Base-by-base conservation (phyloP, 2,888 invertebrate species). In the Pollenia amentaria region DNA sequence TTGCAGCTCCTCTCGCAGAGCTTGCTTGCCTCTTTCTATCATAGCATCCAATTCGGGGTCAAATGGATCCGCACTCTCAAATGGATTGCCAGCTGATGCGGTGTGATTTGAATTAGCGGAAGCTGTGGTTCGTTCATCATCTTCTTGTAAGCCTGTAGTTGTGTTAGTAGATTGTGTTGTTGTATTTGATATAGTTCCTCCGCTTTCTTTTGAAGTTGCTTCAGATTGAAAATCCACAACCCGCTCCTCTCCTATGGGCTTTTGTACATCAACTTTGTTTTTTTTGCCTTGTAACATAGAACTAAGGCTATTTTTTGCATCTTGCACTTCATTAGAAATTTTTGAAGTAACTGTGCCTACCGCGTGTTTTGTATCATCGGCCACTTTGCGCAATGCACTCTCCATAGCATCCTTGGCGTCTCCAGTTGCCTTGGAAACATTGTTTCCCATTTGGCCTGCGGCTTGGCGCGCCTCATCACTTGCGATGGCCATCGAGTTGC, bases 41-140 rank as follows among this genome's bases (percentile, higher is more conserved):
- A 90, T 90, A 9, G 90, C 90, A 62, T 91, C 90, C 4, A 90
- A 88, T 9, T 91, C 90, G 78, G 90, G 90, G 10, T 88, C 89
- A 21, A 89, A 91, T 12, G 83, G 83, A 60, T 88, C 88, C 77
- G 88, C 76, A 38, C 84, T 88, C 2, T 89, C 89, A 46, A 87
- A 87, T 11, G 88, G 85, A 55, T 91, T 90, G 6, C 90, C 90
- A 0, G 89, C 88, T 2, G 90, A 91, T 21, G 90, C 91, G 40
- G 90, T 91, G 57, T 91, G 90, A 65, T 91, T 92, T 0, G 93
- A 93, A 81, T 92, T 93, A 0, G 92, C 92, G 0, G 93, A 93
- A 6, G 93, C 93, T 1, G 93, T 93, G 11, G 93, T 93, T 1
- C 92, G 89, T 79, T 93, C 93, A 81, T 93, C 93, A 77, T 92